Evolutionary conservation across 2,888 invertebrate genomes (phyloP), one percentile per base, ranked within the genome.

Genomic region (Cecidostiba fungosa): DNA sequence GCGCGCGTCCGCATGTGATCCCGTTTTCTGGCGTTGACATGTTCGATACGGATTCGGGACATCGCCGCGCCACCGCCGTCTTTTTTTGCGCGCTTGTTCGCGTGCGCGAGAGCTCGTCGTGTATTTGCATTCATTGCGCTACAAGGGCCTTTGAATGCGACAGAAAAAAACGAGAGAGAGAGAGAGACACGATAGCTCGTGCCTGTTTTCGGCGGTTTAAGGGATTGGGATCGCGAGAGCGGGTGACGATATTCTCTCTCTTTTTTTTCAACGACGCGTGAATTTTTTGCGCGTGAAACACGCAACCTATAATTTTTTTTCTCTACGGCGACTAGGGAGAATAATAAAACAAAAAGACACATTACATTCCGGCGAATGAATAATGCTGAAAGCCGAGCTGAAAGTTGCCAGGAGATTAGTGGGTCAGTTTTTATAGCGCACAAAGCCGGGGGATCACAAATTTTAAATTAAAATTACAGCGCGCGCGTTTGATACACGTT

Each of bases 401-500:
- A 39, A 36, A 72, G 72, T 72, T 72, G 72, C 72, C 39, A 19
- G 23, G 39, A 39, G 72, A 72, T 72, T 72, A 72, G 72, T 72
- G 72, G 72, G 72, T 12, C 39, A 72, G 72, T 72, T 72, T 72
- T 72, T 39, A 72, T 23, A 39, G 43, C 72, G 10, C 19, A 32
- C 12, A 14, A 72, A 59, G n/a, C 8, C 54, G 8, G 54, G 10
- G 43, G 12, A 36, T 72, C 39, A 72, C 39, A 70, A 70, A 72
- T 72, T 72, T 72, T 43, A 72, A 72, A 72, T 72, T 72, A 72
- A 72, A 72, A 39, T 72, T 39, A 72, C n/a, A 72, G n/a, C 39
- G 12, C 14, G n/a, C 54, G 23, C 6, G 23, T 39, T 72, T 36
- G 36, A 5, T 26, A 36, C 14, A 23, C 10, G 39, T 72, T n/a